Evolutionary conservation across 1,140 invertebrate species (phyloP).

Genomic region (Globodera ellingtonae): DNA sequence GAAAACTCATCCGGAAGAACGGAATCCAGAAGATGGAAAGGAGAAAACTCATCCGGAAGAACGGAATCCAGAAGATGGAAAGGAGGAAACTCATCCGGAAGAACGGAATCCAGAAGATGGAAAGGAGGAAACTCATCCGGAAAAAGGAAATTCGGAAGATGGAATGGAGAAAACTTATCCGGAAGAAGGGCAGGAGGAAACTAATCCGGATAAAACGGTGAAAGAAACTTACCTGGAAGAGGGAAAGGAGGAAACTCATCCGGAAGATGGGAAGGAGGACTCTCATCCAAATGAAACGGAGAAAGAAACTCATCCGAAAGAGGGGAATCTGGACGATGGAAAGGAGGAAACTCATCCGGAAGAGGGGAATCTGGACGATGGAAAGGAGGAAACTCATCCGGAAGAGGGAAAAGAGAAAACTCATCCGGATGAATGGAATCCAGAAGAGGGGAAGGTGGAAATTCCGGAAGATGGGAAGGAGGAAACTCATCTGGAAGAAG

Average conservation of each 20-base stretch:
- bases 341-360: not conserved
- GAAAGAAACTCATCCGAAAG: not conserved
- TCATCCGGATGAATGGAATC: not conserved
- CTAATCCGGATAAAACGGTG: too few relatives aligned
- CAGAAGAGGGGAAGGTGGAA: not conserved
- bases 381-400: not conserved
- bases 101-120: not conserved
- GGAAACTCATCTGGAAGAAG: too few relatives aligned
- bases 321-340: not conserved
- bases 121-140: not conserved
- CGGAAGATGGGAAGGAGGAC: not conserved
- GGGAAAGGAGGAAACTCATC: too few relatives aligned
- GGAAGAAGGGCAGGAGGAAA: too few relatives aligned
- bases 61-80: not conserved
- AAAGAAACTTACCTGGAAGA: too few relatives aligned
- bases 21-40: too few relatives aligned
- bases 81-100: not conserved
- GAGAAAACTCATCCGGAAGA: not conserved
- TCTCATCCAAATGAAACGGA: not conserved
- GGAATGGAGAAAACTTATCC: not conserved
- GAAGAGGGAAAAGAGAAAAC: too few relatives aligned
- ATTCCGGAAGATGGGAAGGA: too few relatives aligned
- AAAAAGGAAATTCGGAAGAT: not conserved
- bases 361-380: not conserved
- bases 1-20: too few relatives aligned